Percentiles rank a stretch among this genome's conserved stretches.
These are phyloP conservation scores for Microdon myrmicae DNA, from an alignment of 2,888 invertebrate species.

Conservation along the genomic window DNA sequence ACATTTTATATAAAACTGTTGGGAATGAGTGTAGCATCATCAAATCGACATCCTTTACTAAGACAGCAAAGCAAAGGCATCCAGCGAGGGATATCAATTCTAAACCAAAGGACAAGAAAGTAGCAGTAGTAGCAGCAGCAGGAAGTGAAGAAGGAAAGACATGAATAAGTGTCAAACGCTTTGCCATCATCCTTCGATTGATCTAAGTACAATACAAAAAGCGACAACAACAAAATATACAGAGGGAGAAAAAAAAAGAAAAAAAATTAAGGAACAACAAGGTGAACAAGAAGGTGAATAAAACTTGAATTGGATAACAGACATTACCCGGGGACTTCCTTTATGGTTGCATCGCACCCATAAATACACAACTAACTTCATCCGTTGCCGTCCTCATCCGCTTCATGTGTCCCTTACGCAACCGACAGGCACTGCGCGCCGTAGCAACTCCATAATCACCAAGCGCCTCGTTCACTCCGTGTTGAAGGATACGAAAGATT, in stretches of 20 bases:
- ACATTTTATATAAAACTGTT: slow-evolving; percentile 42
- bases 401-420: slow-evolving; percentile 27
- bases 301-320: slow-evolving; percentile 53
- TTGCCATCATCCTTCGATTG: slow-evolving; percentile 24
- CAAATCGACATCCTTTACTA: slow-evolving; percentile 44
- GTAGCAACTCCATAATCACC: too few relatives aligned
- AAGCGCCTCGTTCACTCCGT: slow-evolving; percentile 3
- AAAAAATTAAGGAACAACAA: slow-evolving; percentile 14
- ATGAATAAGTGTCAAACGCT: slow-evolving; percentile 50
- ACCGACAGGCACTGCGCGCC: slow-evolving; percentile 5
- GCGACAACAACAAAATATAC: neutral
- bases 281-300: slow-evolving; percentile 44
- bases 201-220: neutral
- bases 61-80: too few relatives aligned
- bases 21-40: slow-evolving; percentile 49
- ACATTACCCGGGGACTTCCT: slow-evolving; percentile 52
- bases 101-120: too few relatives aligned
- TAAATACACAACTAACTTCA: slow-evolving; percentile 50
- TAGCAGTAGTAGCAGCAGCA: neutral
- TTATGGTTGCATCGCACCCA: slow-evolving; percentile 47
- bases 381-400: slow-evolving; percentile 50
- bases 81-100: too few relatives aligned
- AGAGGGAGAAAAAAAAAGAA: slow-evolving; percentile 1
- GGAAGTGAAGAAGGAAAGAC: slow-evolving; percentile 14
- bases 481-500: slow-evolving; percentile 49